A percentile compares a stretch with the other conserved stretches of the same genome.
Conservation (phyloP, 1,140 invertebrate genomes). For the Diachasmimorpha longicaudata region DNA sequence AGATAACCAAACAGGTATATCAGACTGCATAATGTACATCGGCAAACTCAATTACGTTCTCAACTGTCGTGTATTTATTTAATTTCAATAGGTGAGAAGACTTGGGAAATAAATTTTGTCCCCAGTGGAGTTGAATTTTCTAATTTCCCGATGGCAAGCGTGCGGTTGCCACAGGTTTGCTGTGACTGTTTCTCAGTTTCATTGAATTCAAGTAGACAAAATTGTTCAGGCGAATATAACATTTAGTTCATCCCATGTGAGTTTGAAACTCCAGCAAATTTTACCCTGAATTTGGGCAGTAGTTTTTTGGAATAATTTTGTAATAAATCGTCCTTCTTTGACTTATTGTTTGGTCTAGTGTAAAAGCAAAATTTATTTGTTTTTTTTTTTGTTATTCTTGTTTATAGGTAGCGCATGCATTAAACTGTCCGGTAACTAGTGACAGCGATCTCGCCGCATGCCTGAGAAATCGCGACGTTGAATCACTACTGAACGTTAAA, state of each 20-base stretch:
- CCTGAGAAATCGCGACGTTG: slow-evolving; percentile 65
- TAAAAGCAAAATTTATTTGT: no score
- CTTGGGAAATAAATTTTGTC: neutral
- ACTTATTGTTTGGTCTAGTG: no score
- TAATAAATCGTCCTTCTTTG: no score
- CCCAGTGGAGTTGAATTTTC: no score
- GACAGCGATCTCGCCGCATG: slow-evolving; percentile 67
- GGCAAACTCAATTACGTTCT: neutral
- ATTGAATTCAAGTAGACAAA: neutral
- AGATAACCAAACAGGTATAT: slow-evolving; percentile 74
- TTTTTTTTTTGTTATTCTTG: neutral
- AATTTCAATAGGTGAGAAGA: neutral
- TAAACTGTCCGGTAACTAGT: slow-evolving; percentile 75
- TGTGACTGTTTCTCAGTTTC: neutral
- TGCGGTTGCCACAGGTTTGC: neutral
- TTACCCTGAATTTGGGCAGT: no score
- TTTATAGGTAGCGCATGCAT: slow-evolving; percentile 71
- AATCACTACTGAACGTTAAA: slow-evolving; percentile 50
- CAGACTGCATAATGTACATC: neutral
- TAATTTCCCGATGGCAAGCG: no score
- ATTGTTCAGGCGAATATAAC: neutral
- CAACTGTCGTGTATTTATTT: neutral
- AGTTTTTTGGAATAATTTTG: no score
- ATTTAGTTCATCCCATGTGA: no score
- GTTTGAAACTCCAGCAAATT: no score